Evolutionary conservation across 2,797 vertebrate genomes (phyloP), one percentile per base, ranked within the genome.

Genomic region (Oryzias sinensis): DNA sequence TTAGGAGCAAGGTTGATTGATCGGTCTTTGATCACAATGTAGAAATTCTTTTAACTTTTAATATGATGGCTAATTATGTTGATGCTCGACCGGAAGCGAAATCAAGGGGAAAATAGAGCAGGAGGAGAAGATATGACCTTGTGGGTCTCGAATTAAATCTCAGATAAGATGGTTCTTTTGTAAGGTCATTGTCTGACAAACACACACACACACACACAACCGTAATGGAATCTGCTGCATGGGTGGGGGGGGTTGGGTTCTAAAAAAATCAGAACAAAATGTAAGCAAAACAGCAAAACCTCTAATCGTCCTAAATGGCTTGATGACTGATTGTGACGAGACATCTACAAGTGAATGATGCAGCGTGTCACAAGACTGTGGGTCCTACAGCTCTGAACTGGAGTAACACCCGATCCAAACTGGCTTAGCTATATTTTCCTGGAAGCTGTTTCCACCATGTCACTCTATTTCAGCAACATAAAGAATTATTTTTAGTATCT

Each of bases 281-380:
- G 60, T 74, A 66, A 68, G 72, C 68, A 61, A 71, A 80, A 85
- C 79, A 33, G 66, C 49, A 9, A 33, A 4, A n/a, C 47, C 51
- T 62, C 62, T 81, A 84, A 83, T 85, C 13, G 25, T 47, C 49
- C 15, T 3, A 18, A 47, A 41, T 71, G 52, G 18, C 50, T 22
- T 49, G 24, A 41, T 42, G 59, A 59, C 62, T 59, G 45, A 64
- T 65, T 73, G 60, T 76, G 74, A 63, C 59, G 72, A 70, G 74
- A 74, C 70, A 56, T 49, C 77, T 65, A 76, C 76, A 70, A 79
- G 80, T 88, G 77, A 90, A 88, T 88, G 75, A 88, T 27, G 81
- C 85, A 83, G 80, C 15, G 2, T 67, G 72, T 83, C 82, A 88
- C 77, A 84, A 83, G 87, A 81, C 62, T 20, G 55, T 56, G 68